Evolutionary conservation across 64 coral and sea anemone species (phyloP).

Genomic region (Exaiptasia diaphana): DNA sequence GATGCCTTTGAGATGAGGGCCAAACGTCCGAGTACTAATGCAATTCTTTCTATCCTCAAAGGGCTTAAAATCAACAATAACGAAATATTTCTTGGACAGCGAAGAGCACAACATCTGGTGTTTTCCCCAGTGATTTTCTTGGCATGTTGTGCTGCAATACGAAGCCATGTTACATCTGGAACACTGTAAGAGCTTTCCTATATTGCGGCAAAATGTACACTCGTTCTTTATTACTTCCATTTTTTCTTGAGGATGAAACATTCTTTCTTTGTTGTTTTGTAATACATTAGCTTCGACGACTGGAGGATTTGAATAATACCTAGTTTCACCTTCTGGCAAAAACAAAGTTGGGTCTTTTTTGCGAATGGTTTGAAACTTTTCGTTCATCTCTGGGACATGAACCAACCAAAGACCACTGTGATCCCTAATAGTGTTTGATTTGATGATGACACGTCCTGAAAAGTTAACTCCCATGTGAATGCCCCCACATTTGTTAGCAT

Average conservation of each 20-base stretch:
- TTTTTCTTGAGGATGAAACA: conserved; percentile 58
- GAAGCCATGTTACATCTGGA: conserved; percentile 20
- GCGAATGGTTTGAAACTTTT: neutral
- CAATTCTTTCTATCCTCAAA: neutral
- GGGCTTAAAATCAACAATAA: neutral
- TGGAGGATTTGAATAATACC: conserved; percentile 22
- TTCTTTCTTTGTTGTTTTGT: conserved; percentile 46
- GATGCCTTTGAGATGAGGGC: conserved; percentile 55
- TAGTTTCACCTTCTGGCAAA: conserved; percentile 28
- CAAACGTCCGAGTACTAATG: neutral
- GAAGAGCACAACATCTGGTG: conserved; percentile 38
- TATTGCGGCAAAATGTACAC: conserved; percentile 53
- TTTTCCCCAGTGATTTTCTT: conserved; percentile 10
- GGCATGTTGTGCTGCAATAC: conserved; percentile 51
- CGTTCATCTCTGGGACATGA: neutral
- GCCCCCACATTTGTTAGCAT: conserved; percentile 74
- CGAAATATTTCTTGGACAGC: neutral
- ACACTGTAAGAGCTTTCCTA: neutral
- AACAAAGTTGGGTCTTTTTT: neutral
- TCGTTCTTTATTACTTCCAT: neutral
- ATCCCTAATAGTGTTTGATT: conserved; percentile 55
- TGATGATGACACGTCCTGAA: conserved; percentile 30
- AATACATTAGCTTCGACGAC: neutral
- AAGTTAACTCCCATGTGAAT: conserved; percentile 37
- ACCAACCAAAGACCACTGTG: conserved; percentile 69